These are phyloP conservation scores for Eilema depressum DNA, from an alignment of 2,888 invertebrate species.

Conservation along the genomic window DNA sequence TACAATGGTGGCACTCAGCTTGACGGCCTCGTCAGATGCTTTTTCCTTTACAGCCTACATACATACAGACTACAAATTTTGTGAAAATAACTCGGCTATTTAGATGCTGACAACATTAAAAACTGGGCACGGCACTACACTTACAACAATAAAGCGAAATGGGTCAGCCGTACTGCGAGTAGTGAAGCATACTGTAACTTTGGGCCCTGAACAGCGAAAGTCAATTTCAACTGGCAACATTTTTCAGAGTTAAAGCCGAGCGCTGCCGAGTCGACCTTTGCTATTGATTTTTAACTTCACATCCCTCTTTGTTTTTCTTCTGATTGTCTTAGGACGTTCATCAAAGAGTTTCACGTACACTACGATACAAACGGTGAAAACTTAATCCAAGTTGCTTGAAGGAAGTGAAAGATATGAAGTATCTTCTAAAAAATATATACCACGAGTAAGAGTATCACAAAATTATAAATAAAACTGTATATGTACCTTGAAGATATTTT, in stretches of 20 bases:
- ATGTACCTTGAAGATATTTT: too few species aligned
- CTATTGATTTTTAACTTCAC: conserved; percentile 63
- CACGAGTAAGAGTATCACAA: too few species aligned
- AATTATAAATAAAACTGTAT: too few species aligned
- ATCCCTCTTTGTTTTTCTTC: conserved; percentile 52
- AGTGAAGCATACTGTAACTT: conserved; percentile 68
- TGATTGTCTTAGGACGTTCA: conserved; percentile 43
- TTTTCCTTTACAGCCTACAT: too few species aligned
- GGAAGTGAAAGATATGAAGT: too few species aligned
- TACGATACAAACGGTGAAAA: conserved; percentile 13
- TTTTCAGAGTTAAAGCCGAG: conserved; percentile 63
- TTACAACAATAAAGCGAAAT: conserved; percentile 52
- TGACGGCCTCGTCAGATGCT: too few species aligned
- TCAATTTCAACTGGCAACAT: conserved; percentile 77
- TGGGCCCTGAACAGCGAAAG: conserved; percentile 74
- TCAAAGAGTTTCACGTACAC: conserved; percentile 38
- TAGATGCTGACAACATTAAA: conserved; percentile 10
- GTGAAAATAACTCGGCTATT: conserved; percentile 17
- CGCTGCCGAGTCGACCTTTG: conserved; percentile 60
- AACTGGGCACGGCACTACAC: conserved; percentile 29
- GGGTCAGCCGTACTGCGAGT: conserved; percentile 60
- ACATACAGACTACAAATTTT: background rate
- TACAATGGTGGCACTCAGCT: too few species aligned
- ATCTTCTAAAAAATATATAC: too few species aligned
- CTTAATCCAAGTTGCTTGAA: background rate